Conservation (phyloP, 2,797 vertebrate species). For the Brotula barbata region DNA sequence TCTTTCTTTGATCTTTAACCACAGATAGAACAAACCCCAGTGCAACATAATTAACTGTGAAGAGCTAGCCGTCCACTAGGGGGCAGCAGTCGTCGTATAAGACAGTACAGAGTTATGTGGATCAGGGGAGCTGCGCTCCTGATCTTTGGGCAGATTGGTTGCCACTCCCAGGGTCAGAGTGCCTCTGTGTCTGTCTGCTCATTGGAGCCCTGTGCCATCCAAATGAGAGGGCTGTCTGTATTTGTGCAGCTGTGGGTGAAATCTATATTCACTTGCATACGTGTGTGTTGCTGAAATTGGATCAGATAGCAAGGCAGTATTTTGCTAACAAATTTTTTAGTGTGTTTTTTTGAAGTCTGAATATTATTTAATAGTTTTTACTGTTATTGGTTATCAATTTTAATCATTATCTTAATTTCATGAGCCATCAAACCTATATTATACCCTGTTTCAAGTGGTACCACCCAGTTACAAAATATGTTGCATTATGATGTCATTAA, state of each 20-base stretch:
- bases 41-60: too few relatives aligned
- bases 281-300: constrained; percentile 14
- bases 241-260: constrained; percentile 74
- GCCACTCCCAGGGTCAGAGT: constrained; percentile 62
- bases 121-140: constrained; percentile 58
- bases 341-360: not conserved
- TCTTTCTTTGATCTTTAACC: constrained; percentile 28
- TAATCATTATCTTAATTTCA: too few relatives aligned
- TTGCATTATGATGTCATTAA: too few relatives aligned
- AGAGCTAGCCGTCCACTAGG: constrained; percentile 45
- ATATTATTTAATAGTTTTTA: not conserved
- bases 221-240: constrained; percentile 63
- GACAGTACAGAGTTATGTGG: constrained; percentile 59
- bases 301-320: constrained; percentile 21
- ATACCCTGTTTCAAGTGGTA: too few relatives aligned
- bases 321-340: constrained; percentile 4
- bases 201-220: constrained; percentile 57
- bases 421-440: too few relatives aligned
- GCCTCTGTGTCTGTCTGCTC: constrained; percentile 57
- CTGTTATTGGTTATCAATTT: too few relatives aligned
- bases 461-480: too few relatives aligned
- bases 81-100: constrained; percentile 51
- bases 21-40: constrained; percentile 9
- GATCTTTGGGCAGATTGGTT: constrained; percentile 52
- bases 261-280: constrained; percentile 57